phyloP scores from a whole-genome alignment of 2,888 invertebrate species.

The Acleris sparsana region DNA sequence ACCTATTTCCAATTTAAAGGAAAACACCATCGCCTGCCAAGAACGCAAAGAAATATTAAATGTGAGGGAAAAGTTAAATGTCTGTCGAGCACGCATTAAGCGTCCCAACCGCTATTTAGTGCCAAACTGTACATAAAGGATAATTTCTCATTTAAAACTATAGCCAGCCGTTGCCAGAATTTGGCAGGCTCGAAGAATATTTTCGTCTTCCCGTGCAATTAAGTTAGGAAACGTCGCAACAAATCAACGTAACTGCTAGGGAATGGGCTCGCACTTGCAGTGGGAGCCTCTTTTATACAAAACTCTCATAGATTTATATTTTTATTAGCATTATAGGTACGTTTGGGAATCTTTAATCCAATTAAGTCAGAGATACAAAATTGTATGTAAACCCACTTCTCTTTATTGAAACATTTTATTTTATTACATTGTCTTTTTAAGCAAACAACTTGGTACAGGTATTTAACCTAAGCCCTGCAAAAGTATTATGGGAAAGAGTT shows the following conservation, averaged over 20 bases:
- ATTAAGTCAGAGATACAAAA: too few relatives aligned
- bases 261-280: slow-evolving; percentile 1
- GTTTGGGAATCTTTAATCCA: too few relatives aligned
- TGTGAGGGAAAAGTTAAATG: slow-evolving; percentile 4
- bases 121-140: slow-evolving; percentile 21
- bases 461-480: too few relatives aligned
- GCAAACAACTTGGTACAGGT: too few relatives aligned
- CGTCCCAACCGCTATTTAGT: not conserved
- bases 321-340: too few relatives aligned
- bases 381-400: too few relatives aligned
- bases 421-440: too few relatives aligned
- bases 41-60: not conserved
- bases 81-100: slow-evolving; percentile 13
- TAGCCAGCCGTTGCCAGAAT: slow-evolving; percentile 15
- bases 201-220: slow-evolving; percentile 27
- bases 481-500: too few relatives aligned
- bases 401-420: too few relatives aligned
- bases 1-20: not conserved
- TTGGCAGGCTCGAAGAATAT: slow-evolving; percentile 6
- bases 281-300: not conserved
- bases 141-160: slow-evolving; percentile 23
- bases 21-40: not conserved
- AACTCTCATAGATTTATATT: not conserved
- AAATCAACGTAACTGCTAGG: slow-evolving; percentile 27
- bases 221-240: slow-evolving; percentile 19